These are phyloP conservation scores for Gymnocypris eckloni DNA, from an alignment of 2,797 vertebrate species.

Conservation along the genomic window DNA sequence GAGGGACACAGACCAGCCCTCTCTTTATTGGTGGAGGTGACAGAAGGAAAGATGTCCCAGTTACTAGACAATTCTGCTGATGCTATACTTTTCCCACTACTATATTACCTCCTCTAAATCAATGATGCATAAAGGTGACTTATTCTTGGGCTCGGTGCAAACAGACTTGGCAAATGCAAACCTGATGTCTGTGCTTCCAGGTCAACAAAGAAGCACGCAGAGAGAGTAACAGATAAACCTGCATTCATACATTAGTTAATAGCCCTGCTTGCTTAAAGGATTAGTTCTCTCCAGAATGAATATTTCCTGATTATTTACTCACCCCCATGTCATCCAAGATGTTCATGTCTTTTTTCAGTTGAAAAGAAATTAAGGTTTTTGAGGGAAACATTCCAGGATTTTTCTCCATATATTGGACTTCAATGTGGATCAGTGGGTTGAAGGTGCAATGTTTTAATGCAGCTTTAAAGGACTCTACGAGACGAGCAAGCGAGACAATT, in stretches of 20 bases:
- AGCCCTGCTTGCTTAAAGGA: no score
- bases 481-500: no score
- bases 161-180: slow-evolving; percentile 21
- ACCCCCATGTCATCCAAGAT: no score
- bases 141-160: slow-evolving; percentile 25
- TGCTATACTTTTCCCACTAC: slow-evolving; percentile 46
- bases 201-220: slow-evolving; percentile 4
- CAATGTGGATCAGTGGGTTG: no score
- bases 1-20: slow-evolving; percentile 1
- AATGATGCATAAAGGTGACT: slow-evolving; percentile 71
- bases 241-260: background rate
- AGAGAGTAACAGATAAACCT: background rate
- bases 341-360: no score
- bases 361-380: no score
- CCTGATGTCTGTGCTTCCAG: background rate
- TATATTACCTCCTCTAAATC: slow-evolving; percentile 49
- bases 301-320: no score
- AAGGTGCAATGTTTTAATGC: no score
- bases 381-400: no score
- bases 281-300: no score
- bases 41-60: slow-evolving; percentile 48
- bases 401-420: no score
- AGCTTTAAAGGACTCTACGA: no score
- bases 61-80: slow-evolving; percentile 51
- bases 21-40: slow-evolving; percentile 52